Base-by-base conservation (phyloP, 2,797 vertebrate species). In the Ptychadena robeensis region DNA sequence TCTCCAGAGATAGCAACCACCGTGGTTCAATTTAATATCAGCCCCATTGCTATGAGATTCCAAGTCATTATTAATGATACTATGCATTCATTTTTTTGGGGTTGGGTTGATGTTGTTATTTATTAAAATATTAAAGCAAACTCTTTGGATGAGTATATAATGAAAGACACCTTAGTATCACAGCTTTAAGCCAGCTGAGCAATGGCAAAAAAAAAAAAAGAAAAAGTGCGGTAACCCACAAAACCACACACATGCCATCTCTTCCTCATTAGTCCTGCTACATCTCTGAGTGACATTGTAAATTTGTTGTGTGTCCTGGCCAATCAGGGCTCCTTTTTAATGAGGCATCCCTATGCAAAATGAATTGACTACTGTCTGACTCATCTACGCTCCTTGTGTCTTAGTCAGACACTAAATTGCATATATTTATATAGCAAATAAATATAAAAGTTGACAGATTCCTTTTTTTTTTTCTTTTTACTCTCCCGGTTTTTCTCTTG, bases 1-100 rank as follows among this genome's bases (percentile, higher is more conserved):
- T 98, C 98, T 97, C 98, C 90, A 90, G 97, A 98, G 97, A 97
- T 93, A 94, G 93, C 94, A n/a, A 94, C 96, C 96, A 95, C 96
- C 95, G 95, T 95, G 94, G 95, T 96, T 97, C 96, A 98, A 98
- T 99, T 98, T 99, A 98, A 98, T 99, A 98, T 98, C 97, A 96
- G 94, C 96, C 96, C 97, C 95, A 97, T 96, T 96, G 96, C 95
- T 96, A 96, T 96, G 96, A 95, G 95, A 91, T 94, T 94, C 91
- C 35, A 94, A 95, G 96, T 98, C 97, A 98, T 98, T 99, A 98
- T 98, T 99, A 99, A 99, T 98, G 97, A 99, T 99, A 99, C 97
- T 99, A 98, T 99, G 98, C 97, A 99, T 99, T 99, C 97, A 99
- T 99, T 98, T 98, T 96, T 98, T 98, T n/a, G n/a, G n/a, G n/a